Percentiles rank a stretch among this genome's conserved stretches.
Evolutionary conservation across 2,113 vertebrate species (phyloP).

Genomic region (Tamias sibiricus): DNA sequence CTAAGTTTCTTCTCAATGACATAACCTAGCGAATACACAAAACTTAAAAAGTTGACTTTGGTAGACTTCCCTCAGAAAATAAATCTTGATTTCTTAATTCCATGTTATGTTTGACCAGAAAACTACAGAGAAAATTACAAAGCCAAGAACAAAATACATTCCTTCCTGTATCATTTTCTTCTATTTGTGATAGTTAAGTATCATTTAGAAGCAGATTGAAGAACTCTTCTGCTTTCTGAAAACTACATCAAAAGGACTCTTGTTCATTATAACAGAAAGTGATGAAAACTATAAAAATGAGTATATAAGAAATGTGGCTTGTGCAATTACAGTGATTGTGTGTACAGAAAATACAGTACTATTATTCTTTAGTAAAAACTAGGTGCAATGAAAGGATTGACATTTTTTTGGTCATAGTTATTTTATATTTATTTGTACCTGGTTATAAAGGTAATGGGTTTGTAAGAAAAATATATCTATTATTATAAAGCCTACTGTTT

Average conservation of each 20-base stretch:
- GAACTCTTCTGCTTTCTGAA: not conserved
- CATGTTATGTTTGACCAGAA: not conserved
- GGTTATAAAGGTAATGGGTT: not conserved
- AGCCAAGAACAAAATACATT: not conserved
- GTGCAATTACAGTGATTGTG: not conserved
- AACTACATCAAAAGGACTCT: not conserved
- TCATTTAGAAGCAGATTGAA: conserved; percentile 15
- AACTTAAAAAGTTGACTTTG: not conserved
- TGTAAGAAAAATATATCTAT: not conserved
- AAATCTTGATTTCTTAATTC: conserved; percentile 6
- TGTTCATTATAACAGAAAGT: conserved; percentile 36
- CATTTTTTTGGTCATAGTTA: conserved; percentile 31
- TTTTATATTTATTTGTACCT: conserved; percentile 28
- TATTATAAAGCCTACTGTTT: not conserved
- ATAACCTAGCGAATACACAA: not conserved
- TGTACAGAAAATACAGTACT: not conserved
- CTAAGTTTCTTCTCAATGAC: not conserved
- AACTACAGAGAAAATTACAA: not conserved
- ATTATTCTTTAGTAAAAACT: conserved; percentile 28
- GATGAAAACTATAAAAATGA: conserved; percentile 43
- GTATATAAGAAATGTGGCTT: not conserved
- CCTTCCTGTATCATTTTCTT: conserved; percentile 15
- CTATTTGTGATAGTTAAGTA: not conserved
- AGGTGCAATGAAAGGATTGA: not conserved
- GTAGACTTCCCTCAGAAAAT: not conserved